Percentiles rank a stretch among this genome's conserved stretches.
phyloP scores from a whole-genome alignment of 2,888 invertebrate genomes.

The Papilio protenor region DNA sequence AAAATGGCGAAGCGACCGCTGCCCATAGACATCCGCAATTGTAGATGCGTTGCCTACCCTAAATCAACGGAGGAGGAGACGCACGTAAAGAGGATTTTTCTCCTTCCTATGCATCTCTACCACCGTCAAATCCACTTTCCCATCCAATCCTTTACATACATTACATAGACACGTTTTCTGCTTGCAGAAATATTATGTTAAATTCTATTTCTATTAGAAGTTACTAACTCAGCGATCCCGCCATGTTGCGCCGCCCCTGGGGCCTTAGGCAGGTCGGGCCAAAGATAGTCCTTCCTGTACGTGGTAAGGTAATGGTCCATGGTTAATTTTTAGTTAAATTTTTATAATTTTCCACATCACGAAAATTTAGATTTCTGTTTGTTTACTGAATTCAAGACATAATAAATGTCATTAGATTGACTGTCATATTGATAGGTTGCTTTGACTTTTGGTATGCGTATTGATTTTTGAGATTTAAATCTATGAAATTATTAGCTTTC shows the following conservation, averaged over 20 bases:
- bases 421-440: not conserved
- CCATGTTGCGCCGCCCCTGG: slow-evolving; percentile 49
- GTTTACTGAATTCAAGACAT: slow-evolving; percentile 15
- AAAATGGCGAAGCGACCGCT: too few relatives aligned
- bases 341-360: slow-evolving; percentile 47
- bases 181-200: slow-evolving; percentile 45
- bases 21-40: too few relatives aligned
- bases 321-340: slow-evolving; percentile 37
- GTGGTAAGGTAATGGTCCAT: slow-evolving; percentile 87
- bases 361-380: slow-evolving; percentile 48
- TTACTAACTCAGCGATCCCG: slow-evolving; percentile 62
- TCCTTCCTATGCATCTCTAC: too few relatives aligned
- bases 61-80: too few relatives aligned
- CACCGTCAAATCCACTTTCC: too few relatives aligned
- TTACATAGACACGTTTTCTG: too few relatives aligned
- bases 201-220: slow-evolving; percentile 29
- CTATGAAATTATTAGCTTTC: too few relatives aligned
- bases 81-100: too few relatives aligned
- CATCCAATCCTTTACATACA: too few relatives aligned
- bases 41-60: too few relatives aligned
- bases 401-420: slow-evolving; percentile 8
- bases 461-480: slow-evolving; percentile 10
- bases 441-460: not conserved
- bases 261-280: slow-evolving; percentile 79
- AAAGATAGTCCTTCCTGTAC: slow-evolving; percentile 86